Evolutionary conservation across 2,888 invertebrate species (phyloP).

Genomic region (Linyphia triangularis): DNA sequence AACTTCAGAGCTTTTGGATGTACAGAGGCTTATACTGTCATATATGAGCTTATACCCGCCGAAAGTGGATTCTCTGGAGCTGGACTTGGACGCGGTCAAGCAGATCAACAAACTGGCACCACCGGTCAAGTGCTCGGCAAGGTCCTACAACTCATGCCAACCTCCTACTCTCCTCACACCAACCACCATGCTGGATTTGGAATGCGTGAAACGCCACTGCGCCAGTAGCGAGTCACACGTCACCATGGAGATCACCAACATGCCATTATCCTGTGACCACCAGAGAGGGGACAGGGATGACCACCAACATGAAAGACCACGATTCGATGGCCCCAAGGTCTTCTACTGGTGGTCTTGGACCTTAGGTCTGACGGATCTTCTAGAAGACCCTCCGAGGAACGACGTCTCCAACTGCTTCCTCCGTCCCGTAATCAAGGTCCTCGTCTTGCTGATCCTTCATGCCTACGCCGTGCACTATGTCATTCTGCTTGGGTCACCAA

Average conservation of each 20-base stretch:
- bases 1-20: slow-evolving; percentile 49
- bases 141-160: slow-evolving; percentile 38
- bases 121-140: slow-evolving; percentile 25
- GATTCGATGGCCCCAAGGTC: slow-evolving; percentile 58
- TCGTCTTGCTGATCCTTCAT: slow-evolving; percentile 64
- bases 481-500: slow-evolving; percentile 65
- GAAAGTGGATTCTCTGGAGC: slow-evolving; percentile 57
- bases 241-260: slow-evolving; percentile 71
- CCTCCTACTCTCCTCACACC: slow-evolving; percentile 52
- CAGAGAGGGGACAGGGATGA: slow-evolving; percentile 57
- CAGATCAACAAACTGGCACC: slow-evolving; percentile 55
- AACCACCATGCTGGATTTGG: slow-evolving; percentile 68
- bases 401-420: slow-evolving; percentile 59
- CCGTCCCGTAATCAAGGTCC: slow-evolving; percentile 65
- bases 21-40: slow-evolving; percentile 22
- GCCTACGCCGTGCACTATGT: slow-evolving; percentile 71
- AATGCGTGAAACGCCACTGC: slow-evolving; percentile 73
- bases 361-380: slow-evolving; percentile 61
- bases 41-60: slow-evolving; percentile 74
- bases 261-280: slow-evolving; percentile 68
- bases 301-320: slow-evolving; percentile 35
- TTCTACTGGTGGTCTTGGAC: slow-evolving; percentile 75
- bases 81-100: slow-evolving; percentile 66
- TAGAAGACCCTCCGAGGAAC: slow-evolving; percentile 63
- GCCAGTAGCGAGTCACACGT: slow-evolving; percentile 70